phyloP scores from a whole-genome alignment of 2,113 vertebrate species.

The Clarias gariepinus region DNA sequence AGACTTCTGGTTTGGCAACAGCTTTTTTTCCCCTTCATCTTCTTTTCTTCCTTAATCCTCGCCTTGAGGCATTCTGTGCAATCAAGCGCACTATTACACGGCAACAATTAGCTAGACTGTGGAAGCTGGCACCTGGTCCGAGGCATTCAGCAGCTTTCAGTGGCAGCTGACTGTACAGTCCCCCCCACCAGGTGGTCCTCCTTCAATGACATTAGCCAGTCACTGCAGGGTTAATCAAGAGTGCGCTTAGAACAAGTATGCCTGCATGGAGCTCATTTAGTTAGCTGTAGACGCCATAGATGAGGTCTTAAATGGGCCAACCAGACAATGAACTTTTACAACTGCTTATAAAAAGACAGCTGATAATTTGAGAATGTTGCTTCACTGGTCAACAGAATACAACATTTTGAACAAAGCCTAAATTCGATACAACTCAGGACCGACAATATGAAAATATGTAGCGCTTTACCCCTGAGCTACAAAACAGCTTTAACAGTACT shows the following conservation, averaged over 20 bases:
- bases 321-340: conserved; percentile 59
- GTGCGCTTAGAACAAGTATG: conserved; percentile 67
- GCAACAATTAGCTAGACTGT: conserved; percentile 78
- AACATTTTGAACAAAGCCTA: conserved; percentile 22
- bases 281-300: conserved; percentile 56
- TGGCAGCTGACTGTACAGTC: conserved; percentile 86
- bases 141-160: conserved; percentile 75
- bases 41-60: conserved; percentile 74
- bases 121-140: conserved; percentile 84
- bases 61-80: conserved; percentile 85
- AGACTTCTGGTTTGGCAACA: conserved; percentile 76
- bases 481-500: background rate
- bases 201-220: conserved; percentile 88
- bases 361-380: conserved; percentile 40
- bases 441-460: background rate
- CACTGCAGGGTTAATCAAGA: conserved; percentile 87
- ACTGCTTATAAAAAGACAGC: conserved; percentile 41
- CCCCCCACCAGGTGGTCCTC: conserved; percentile 87
- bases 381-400: conserved; percentile 7
- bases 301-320: conserved; percentile 69
- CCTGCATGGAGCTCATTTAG: conserved; percentile 67
- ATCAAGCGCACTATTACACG: conserved; percentile 83
- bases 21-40: conserved; percentile 58
- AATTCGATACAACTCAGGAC: conserved; percentile 29
- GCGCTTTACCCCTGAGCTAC: background rate